Conservation (phyloP, 30 jellyfish, hydroid and myxozoan genomes). For the Chironex yamaguchii region DNA sequence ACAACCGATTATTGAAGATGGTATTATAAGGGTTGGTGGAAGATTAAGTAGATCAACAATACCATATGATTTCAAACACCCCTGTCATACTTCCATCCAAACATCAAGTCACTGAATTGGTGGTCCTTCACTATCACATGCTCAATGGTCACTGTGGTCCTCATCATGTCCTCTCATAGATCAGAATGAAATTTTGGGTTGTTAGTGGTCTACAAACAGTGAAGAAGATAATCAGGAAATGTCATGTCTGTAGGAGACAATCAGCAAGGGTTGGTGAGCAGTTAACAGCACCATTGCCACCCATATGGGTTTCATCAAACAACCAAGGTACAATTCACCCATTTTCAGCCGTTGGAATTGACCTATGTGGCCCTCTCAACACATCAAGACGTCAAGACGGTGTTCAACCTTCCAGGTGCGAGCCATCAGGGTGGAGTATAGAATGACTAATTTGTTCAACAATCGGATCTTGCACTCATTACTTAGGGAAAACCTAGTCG, state of each 20-base stretch:
- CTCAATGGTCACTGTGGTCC: conserved; percentile 32
- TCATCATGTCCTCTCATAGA: conserved; percentile 36
- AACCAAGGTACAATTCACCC: too few relatives aligned
- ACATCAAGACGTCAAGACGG: conserved; percentile 44
- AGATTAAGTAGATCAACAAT: conserved; percentile 23
- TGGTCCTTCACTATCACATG: conserved; percentile 23
- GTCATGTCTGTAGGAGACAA: conserved; percentile 5
- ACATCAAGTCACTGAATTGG: conserved; percentile 29
- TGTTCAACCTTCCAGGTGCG: conserved; percentile 66
- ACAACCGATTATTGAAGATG: conserved; percentile 22
- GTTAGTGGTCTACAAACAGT: not conserved
- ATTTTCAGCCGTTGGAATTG: conserved; percentile 29
- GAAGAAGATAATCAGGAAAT: not conserved
- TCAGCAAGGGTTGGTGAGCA: not conserved
- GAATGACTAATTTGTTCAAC: too few relatives aligned
- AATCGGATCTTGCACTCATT: conserved; percentile 25
- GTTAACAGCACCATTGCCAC: conserved; percentile 35
- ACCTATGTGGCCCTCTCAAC: conserved; percentile 34
- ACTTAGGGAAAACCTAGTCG: conserved; percentile 8
- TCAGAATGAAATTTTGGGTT: conserved; percentile 20
- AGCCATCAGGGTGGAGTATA: conserved; percentile 74
- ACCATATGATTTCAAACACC: conserved; percentile 21
- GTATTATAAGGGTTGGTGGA: conserved; percentile 60
- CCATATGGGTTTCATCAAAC: not conserved
- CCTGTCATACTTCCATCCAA: conserved; percentile 43